Conservation (phyloP, 2,113 vertebrate species). For the Callocephalon fimbriatum region DNA sequence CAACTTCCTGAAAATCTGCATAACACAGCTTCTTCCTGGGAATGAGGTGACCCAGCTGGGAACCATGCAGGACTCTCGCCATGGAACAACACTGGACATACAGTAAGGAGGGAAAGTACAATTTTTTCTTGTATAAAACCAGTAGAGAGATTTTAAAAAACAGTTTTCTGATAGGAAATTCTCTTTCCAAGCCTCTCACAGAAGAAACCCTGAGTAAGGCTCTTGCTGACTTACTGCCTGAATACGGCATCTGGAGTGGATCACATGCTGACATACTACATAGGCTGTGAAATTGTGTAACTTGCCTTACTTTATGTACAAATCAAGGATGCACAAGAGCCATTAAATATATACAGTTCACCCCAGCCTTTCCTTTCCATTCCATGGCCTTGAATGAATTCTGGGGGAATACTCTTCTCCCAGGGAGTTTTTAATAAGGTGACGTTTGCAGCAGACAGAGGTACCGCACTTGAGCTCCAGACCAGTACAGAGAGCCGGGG, state of each 20-base stretch:
- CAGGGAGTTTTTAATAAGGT: not conserved
- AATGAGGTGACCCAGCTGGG: not conserved
- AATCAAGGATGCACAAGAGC: not conserved
- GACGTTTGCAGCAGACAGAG: not conserved
- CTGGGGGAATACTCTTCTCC: not conserved
- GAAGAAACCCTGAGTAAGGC: not conserved
- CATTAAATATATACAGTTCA: not conserved
- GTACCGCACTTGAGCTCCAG: not conserved
- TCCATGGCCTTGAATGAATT: not conserved
- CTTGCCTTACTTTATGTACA: not conserved
- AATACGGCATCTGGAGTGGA: not conserved
- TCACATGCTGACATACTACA: not conserved
- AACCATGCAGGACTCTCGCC: accelerated
- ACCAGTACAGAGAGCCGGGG: not conserved
- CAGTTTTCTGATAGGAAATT: not conserved
- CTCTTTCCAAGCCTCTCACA: not conserved
- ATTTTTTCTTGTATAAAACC: not conserved
- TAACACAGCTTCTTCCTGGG: accelerated
- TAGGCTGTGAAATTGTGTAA: not conserved
- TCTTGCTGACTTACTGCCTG: not conserved
- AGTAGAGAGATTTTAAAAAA: not conserved
- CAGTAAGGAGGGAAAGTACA: not conserved
- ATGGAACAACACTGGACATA: not conserved
- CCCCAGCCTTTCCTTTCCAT: not conserved
- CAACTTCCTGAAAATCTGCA: accelerated